A percentile compares a stretch with the other conserved stretches of the same genome.
Evolutionary conservation across 2,888 invertebrate genomes (phyloP).

Genomic region (Synergus japonicus): DNA sequence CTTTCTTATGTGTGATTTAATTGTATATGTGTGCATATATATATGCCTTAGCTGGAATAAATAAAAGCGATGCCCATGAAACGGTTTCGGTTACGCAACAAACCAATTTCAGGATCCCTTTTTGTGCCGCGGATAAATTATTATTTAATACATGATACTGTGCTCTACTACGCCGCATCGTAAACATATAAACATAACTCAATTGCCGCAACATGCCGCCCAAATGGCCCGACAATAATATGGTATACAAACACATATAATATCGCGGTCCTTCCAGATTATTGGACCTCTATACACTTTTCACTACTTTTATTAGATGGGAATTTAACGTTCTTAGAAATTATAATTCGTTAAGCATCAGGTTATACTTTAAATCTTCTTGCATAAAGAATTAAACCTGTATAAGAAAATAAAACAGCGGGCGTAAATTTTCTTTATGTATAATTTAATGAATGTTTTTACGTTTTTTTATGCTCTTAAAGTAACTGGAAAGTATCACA

Average conservation of each 20-base stretch:
- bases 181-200: slow-evolving; percentile 34
- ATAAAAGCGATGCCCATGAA: slow-evolving; percentile 4
- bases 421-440: not conserved
- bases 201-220: slow-evolving; percentile 18
- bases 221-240: slow-evolving; percentile 28
- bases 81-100: slow-evolving; percentile 28
- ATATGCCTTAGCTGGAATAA: not conserved
- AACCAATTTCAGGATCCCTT: slow-evolving; percentile 20
- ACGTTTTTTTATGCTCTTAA: not conserved
- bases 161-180: slow-evolving; percentile 9
- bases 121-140: slow-evolving; percentile 26
- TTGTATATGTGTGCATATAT: not conserved
- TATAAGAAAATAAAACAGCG: no score
- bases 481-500: not conserved
- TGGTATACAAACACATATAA: not conserved
- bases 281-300: not conserved
- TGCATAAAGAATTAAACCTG: no score
- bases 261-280: no score
- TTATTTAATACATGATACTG: slow-evolving; percentile 22
- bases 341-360: no score
- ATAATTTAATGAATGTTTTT: not conserved
- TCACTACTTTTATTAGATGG: not conserved
- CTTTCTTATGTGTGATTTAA: not conserved
- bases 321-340: not conserved
- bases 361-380: no score